A percentile compares a stretch with the other conserved stretches of the same genome.
phyloP scores from a whole-genome alignment of 1,140 invertebrate genomes.

The Radopholus similis region DNA sequence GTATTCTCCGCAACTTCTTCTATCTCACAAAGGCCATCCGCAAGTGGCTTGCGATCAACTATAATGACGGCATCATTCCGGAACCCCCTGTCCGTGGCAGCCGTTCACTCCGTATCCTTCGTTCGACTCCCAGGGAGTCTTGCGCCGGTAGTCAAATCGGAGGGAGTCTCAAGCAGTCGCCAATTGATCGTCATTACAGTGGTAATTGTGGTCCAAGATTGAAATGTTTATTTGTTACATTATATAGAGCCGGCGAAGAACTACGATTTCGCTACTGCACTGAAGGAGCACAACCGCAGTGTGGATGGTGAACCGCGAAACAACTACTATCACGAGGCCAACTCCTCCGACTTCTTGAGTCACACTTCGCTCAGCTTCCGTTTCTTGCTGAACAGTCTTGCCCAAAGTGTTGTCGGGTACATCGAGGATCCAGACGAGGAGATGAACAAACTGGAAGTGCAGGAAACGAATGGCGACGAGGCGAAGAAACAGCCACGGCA shows the following conservation, averaged over 20 bases:
- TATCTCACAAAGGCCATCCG: slow-evolving; percentile 5
- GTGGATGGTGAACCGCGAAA: not conserved
- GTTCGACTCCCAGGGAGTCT: not conserved
- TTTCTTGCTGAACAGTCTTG: not conserved
- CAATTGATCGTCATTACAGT: not conserved
- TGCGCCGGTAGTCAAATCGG: not conserved
- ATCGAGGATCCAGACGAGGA: not conserved
- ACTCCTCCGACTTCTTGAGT: not conserved
- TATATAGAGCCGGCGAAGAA: not conserved
- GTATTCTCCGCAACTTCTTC: slow-evolving; percentile 18
- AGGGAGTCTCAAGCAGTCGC: not conserved
- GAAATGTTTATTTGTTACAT: not conserved
- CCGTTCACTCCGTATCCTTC: not conserved
- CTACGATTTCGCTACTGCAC: not conserved
- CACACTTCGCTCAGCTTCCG: not conserved
- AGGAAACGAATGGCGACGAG: not conserved
- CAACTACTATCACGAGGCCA: not conserved
- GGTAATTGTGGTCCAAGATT: not conserved
- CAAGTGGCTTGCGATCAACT: slow-evolving; percentile 24
- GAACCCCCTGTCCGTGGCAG: slow-evolving; percentile 3
- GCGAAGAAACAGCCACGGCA: not conserved
- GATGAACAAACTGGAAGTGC: not conserved
- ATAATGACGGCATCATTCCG: slow-evolving; percentile 21
- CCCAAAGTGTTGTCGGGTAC: not conserved
- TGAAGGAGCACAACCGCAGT: not conserved